phyloP scores from a whole-genome alignment of 2,113 vertebrate species.

The Boulengeromyrus knoepffleri region DNA sequence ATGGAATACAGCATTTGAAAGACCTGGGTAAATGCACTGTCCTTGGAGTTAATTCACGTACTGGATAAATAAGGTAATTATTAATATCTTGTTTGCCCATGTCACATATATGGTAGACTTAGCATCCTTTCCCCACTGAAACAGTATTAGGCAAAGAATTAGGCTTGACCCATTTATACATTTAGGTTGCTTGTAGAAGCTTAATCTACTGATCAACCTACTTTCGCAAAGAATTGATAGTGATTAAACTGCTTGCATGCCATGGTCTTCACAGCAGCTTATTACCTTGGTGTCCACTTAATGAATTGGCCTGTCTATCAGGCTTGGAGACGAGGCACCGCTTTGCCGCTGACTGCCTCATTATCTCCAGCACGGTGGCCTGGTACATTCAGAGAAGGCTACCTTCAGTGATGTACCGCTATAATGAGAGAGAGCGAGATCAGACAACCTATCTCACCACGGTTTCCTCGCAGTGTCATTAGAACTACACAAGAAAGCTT shows the following conservation, averaged over 20 bases:
- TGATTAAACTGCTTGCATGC: constrained; percentile 1
- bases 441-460: background rate
- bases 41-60: background rate
- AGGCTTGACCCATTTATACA: background rate
- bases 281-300: background rate
- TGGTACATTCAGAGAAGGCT: background rate
- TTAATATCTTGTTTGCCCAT: background rate
- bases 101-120: background rate
- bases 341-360: background rate
- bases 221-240: background rate
- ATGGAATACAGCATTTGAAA: background rate
- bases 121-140: background rate
- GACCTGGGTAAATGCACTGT: background rate
- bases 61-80: background rate
- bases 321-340: background rate
- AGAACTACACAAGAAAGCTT: background rate
- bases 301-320: background rate
- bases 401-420: background rate
- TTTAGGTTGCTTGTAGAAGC: background rate
- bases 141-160: background rate
- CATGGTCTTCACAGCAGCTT: background rate
- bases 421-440: background rate
- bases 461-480: background rate
- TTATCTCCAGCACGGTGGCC: background rate
- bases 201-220: background rate